phyloP scores from a whole-genome alignment of 2,113 vertebrate species.

The Scomber japonicus region DNA sequence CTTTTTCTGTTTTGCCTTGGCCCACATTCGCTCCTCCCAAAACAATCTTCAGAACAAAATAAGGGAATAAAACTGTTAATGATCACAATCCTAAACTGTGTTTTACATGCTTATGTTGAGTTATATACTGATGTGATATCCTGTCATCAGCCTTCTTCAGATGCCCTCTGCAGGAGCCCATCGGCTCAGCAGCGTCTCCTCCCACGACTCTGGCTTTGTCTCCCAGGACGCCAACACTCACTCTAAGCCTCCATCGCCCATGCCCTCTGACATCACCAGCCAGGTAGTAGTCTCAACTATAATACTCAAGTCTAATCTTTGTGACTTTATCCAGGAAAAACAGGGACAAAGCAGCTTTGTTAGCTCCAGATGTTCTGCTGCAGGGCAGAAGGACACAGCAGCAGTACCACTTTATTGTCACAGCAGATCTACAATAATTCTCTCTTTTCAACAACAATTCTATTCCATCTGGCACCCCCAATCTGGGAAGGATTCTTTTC shows the following conservation, averaged over 20 bases:
- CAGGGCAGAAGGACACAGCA: slow-evolving; percentile 24
- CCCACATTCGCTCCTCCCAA: slow-evolving; percentile 11
- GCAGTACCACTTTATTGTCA: slow-evolving; percentile 23
- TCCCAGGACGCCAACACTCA: slow-evolving; percentile 95
- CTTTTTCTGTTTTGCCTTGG: neutral
- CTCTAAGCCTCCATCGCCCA: slow-evolving; percentile 97
- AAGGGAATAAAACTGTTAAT: neutral
- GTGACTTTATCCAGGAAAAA: neutral
- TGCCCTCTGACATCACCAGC: slow-evolving; percentile 98
- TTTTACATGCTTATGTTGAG: slow-evolving; percentile 12
- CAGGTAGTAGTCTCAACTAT: slow-evolving; percentile 86
- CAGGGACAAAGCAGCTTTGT: slow-evolving; percentile 4
- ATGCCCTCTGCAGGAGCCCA: slow-evolving; percentile 89
- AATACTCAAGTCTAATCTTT: neutral
- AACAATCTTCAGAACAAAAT: slow-evolving; percentile 16
- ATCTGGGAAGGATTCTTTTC: neutral
- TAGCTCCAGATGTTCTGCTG: slow-evolving; percentile 19
- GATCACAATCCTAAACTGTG: neutral
- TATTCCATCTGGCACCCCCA: slow-evolving; percentile 1
- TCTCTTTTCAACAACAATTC: slow-evolving; percentile 13
- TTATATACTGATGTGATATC: neutral
- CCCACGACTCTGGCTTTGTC: slow-evolving; percentile 97
- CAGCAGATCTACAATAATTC: slow-evolving; percentile 3
- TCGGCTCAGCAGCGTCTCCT: slow-evolving; percentile 97
- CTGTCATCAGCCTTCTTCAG: slow-evolving; percentile 90